phyloP scores from a whole-genome alignment of 1,140 invertebrate genomes.

The Caenorhabditis brenneri region DNA sequence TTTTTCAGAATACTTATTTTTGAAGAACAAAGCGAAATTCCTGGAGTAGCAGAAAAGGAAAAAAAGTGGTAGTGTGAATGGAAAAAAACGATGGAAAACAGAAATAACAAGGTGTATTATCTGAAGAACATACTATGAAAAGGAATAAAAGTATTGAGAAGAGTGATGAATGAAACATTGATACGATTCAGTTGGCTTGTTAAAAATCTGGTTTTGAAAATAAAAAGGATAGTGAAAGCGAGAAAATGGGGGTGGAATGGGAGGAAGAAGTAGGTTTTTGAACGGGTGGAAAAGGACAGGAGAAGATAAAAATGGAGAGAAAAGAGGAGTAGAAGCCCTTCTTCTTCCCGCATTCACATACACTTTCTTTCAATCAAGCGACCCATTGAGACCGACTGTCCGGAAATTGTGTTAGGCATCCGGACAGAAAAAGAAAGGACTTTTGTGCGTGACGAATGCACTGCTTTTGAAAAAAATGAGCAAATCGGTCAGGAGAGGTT shows the following conservation, averaged over 20 bases:
- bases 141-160: background rate
- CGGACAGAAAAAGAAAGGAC: background rate
- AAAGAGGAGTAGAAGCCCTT: background rate
- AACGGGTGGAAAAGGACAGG: background rate
- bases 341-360: slow-evolving; percentile 2
- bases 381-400: slow-evolving; percentile 39
- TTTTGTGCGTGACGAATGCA: slow-evolving; percentile 5
- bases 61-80: background rate
- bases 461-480: background rate
- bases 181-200: slow-evolving; percentile 23
- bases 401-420: slow-evolving; percentile 40
- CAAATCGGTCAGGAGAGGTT: background rate
- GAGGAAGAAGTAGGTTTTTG: slow-evolving; percentile 33
- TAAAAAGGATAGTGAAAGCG: slow-evolving; percentile 6
- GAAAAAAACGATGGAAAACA: background rate
- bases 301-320: slow-evolving; percentile 5
- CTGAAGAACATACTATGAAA: background rate
- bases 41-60: background rate
- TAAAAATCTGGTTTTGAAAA: slow-evolving; percentile 31
- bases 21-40: background rate
- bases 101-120: background rate
- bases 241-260: too few species aligned
- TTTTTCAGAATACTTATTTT: background rate
- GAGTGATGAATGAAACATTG: background rate
- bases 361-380: slow-evolving; percentile 38